phyloP scores from a whole-genome alignment of 92 coral and sea anemone species.

The Zoanthus sociatus region DNA sequence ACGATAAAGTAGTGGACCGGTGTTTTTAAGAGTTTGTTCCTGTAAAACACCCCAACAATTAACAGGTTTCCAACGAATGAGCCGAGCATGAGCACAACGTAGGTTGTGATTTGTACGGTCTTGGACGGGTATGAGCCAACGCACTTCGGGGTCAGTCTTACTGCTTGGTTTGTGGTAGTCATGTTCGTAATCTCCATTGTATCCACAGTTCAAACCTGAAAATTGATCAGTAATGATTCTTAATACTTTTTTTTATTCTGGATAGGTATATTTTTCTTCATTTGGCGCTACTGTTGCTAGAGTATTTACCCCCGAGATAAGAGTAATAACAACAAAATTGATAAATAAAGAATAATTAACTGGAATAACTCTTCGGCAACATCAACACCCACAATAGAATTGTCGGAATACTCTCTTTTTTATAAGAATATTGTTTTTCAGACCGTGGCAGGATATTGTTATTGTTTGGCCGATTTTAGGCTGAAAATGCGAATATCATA shows the following conservation, averaged over 20 bases:
- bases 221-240: background rate
- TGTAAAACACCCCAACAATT: conserved; percentile 19
- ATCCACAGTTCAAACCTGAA: conserved; percentile 1
- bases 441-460: no score
- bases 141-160: background rate
- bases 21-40: conserved; percentile 28
- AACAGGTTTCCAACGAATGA: conserved; percentile 17
- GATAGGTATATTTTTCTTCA: no score
- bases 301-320: no score
- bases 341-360: no score
- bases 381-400: no score
- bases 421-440: no score
- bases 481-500: no score
- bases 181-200: background rate
- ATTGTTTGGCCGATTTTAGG: no score
- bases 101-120: background rate
- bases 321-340: no score
- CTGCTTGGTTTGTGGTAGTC: background rate
- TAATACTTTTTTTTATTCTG: background rate
- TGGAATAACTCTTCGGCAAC: no score
- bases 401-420: no score
- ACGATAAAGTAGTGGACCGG: conserved; percentile 43
- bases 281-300: no score
- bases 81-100: background rate
- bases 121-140: background rate